Evolutionary conservation across 92 coral and sea anemone genomes (phyloP).

Genomic region (Galaxea fascicularis): DNA sequence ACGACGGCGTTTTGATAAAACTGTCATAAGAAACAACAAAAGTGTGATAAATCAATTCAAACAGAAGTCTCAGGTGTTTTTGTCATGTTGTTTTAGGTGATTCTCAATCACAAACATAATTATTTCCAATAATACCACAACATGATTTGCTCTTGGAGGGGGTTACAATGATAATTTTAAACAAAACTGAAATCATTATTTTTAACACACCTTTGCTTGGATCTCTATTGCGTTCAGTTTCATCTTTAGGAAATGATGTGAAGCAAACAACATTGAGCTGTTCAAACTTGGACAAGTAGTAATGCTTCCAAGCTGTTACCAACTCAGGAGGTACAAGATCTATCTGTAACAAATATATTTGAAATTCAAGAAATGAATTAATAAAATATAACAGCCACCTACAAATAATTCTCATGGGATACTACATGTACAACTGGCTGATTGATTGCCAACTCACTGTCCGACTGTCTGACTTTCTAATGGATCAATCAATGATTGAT

Average conservation of each 20-base stretch:
- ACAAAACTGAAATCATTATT: not conserved
- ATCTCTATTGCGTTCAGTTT: constrained; percentile 76
- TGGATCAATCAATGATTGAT: too few relatives aligned
- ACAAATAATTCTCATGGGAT: too few relatives aligned
- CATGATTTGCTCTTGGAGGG: too few relatives aligned
- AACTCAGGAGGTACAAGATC: constrained; percentile 91
- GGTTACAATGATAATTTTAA: too few relatives aligned
- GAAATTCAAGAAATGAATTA: not conserved
- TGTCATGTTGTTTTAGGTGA: too few relatives aligned
- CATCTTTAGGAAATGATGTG: constrained; percentile 95
- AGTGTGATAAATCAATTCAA: not conserved
- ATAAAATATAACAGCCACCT: too few relatives aligned
- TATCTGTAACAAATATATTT: constrained; percentile 57
- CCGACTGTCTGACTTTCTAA: too few relatives aligned
- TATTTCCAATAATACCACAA: too few relatives aligned
- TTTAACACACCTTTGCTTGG: constrained; percentile 77
- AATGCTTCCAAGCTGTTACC: constrained; percentile 94
- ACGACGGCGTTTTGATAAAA: constrained; percentile 74
- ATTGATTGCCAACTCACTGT: too few relatives aligned
- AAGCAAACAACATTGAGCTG: constrained; percentile 84
- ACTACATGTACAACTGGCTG: too few relatives aligned
- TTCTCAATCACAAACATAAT: too few relatives aligned
- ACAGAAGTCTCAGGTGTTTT: too few relatives aligned
- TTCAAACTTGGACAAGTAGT: constrained; percentile 81
- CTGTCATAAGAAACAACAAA: constrained; percentile 30